Evolutionary conservation across 2,113 vertebrate genomes (phyloP), one percentile per base, ranked within the genome.

Genomic region (Calidris pugnax): DNA sequence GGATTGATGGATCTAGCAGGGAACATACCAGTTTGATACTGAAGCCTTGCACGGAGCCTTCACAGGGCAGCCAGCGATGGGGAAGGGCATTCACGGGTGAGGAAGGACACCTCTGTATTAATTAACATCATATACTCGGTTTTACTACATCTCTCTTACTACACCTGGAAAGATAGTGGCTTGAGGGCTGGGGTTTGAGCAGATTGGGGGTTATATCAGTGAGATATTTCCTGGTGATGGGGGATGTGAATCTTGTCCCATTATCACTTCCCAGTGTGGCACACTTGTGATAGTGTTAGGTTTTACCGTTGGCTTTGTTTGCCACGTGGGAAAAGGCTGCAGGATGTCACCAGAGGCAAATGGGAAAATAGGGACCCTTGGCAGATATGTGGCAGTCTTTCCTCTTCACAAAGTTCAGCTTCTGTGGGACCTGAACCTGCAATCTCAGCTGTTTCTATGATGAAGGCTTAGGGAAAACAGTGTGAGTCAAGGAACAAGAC

Each of bases 241-340:
- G 37, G 59, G 28, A 7, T 0, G 0, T 27, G 35, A 18, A 2
- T 41, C 39, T 33, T 22, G 13, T 23, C 14, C 53, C 13, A 0
- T 47, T 37, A 9, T 37, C 33, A 8, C 32, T 51, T 30, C 28
- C 28, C 19, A n/a, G 51, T 3, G 50, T 32, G 18, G 13, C 50
- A 48, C 28, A 2, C 28, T 64, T 18, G 18, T 27, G 24, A 35
- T 28, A 23, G 5, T 3, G 20, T 23, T 53, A 37, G 30, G 21
- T 16, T 84, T n/a, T 56, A 33, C 9, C 0, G 1, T 27, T 71
- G 71, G n/a, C 64, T 72, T 26, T 63, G 68, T 30, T 45, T 8
- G 26, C 5, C 30, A 16, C 0, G 0, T n/a, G 56, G 26, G 8
- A 41, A 11, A 60, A 68, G 51, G 47, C 59, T 55, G 6, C 13